Percentiles rank a stretch among this genome's conserved stretches.
phyloP scores from a whole-genome alignment of 1,140 invertebrate species.

The Bombus confusus region DNA sequence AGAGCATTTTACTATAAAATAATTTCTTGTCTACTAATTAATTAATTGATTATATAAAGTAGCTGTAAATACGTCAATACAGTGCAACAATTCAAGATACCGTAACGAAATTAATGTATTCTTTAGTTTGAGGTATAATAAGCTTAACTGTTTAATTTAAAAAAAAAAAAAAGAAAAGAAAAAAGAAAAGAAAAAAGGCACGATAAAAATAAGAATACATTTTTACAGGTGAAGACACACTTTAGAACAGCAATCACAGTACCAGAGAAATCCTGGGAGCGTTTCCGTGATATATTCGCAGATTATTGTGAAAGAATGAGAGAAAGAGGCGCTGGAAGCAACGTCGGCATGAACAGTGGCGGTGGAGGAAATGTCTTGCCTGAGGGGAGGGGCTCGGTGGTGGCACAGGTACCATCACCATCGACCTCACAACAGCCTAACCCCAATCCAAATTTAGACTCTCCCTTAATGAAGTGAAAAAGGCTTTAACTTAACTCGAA shows the following conservation, averaged over 20 bases:
- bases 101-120: background rate
- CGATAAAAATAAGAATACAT: slow-evolving; percentile 2
- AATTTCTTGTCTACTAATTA: background rate
- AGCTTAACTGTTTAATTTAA: background rate
- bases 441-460: slow-evolving; percentile 81
- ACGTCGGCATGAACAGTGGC: slow-evolving; percentile 71
- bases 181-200: background rate
- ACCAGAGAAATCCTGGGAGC: slow-evolving; percentile 98
- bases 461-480: slow-evolving; percentile 82
- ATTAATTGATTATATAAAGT: background rate
- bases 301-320: slow-evolving; percentile 98
- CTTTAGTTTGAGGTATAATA: background rate
- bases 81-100: background rate
- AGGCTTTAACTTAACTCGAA: slow-evolving; percentile 83
- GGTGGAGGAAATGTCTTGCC: slow-evolving; percentile 71
- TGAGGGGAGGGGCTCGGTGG: slow-evolving; percentile 76
- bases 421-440: slow-evolving; percentile 80
- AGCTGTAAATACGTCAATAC: background rate
- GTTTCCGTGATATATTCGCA: slow-evolving; percentile 97
- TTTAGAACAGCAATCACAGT: slow-evolving; percentile 99
- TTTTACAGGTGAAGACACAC: slow-evolving; percentile 95
- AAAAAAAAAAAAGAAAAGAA: background rate
- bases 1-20: background rate
- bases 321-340: slow-evolving; percentile 81
- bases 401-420: slow-evolving; percentile 80